phyloP scores from a whole-genome alignment of 2,113 vertebrate species.

The Lycocorax pyrrhopterus region DNA sequence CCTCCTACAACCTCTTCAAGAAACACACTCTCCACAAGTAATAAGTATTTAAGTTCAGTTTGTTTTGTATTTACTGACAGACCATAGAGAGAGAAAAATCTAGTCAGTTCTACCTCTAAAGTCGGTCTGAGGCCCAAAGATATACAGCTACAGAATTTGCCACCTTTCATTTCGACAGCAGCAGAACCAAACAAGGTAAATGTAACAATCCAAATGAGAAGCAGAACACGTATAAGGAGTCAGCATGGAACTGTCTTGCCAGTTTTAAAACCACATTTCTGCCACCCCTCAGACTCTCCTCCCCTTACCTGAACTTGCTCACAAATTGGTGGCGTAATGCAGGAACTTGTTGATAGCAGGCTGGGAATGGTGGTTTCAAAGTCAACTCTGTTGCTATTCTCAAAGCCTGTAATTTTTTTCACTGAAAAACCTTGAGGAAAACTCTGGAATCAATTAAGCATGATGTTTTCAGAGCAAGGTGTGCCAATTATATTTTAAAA shows the following conservation, averaged over 20 bases:
- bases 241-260: background rate
- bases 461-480: background rate
- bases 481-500: background rate
- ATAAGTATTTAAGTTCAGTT: background rate
- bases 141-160: background rate
- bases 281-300: background rate
- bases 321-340: background rate
- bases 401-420: background rate
- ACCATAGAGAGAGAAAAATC: background rate
- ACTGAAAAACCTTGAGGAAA: background rate
- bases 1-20: background rate
- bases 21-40: background rate
- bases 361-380: background rate
- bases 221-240: background rate
- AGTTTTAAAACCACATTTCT: background rate
- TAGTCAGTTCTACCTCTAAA: background rate
- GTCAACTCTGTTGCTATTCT: background rate
- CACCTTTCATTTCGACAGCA: background rate
- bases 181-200: background rate
- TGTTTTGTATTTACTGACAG: background rate
- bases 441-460: background rate
- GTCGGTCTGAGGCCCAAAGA: background rate
- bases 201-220: background rate
- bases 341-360: background rate
- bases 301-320: slow-evolving; percentile 8